Evolutionary conservation across 2,113 vertebrate genomes (phyloP), one percentile per base, ranked within the genome.

Genomic region (Pagrus major): DNA sequence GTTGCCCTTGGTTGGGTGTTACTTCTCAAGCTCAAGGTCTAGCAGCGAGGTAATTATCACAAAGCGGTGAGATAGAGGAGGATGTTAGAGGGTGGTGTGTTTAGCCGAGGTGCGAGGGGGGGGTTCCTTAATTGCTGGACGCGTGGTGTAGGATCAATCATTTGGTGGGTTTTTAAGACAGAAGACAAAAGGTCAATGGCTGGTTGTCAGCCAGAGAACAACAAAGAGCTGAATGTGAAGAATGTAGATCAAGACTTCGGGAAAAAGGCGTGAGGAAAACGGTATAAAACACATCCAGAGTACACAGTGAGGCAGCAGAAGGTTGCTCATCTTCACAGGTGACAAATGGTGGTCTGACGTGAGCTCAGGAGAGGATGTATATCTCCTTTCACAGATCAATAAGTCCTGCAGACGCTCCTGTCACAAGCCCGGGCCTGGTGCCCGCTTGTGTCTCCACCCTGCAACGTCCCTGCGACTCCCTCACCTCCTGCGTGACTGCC

Each of bases 11-110:
- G 84, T 80, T 46, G 33, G 86, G 74, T 71, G 88, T 84, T 87
- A 88, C 83, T 86, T 87, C 74, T 87, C 85, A 68, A 84, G 84
- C 88, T 92, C 90, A 91, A 84, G 89, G 87, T 93, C 88, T 90
- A 87, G 91, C 83, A 80, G 39, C 59, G 5, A 82, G 59, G 70
- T 87, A 92, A 93, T 94, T 91, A 92, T 82, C 84, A 55, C 66
- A 73, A 78, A 76, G 79, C 9, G 49, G 71, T 51, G 73, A 88
- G 84, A 79, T 60, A 76, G 31, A 74, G 74, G 49, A 83, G 61
- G 52, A 79, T 71, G 78, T 83, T 56, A 46, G 56, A 58, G 66
- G 49, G 61, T 80, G 65, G 82, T 75, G 37, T 64, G 86, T 83
- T 84, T 70, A 76, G 56, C 55, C 2, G 2, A 59, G 46, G 78